A percentile compares a stretch with the other conserved stretches of the same genome.
Evolutionary conservation across 2,113 vertebrate genomes (phyloP).

Genomic region (Isichthys henryi): DNA sequence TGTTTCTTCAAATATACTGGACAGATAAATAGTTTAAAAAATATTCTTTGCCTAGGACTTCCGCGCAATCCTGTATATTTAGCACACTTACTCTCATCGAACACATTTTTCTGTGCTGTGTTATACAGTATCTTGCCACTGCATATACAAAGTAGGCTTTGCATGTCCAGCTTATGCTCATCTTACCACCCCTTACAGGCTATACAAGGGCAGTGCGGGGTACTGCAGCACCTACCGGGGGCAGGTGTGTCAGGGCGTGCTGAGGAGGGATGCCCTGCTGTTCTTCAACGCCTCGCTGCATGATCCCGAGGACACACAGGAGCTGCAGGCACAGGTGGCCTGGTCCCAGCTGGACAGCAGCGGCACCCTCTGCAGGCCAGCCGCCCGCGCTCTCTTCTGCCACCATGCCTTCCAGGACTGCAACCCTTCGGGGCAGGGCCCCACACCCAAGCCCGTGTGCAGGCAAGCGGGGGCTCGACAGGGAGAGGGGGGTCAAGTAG

Average conservation of each 20-base stretch:
- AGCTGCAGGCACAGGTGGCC: conserved; percentile 73
- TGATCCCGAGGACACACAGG: conserved; percentile 82
- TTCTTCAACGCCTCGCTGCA: conserved; percentile 85
- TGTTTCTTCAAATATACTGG: neutral
- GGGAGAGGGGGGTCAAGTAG: neutral
- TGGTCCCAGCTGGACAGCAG: conserved; percentile 74
- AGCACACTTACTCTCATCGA: neutral
- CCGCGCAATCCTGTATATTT: neutral
- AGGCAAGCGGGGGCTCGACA: conserved; percentile 58
- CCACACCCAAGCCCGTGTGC: conserved; percentile 83
- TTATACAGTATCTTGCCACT: neutral
- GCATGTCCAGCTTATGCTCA: neutral
- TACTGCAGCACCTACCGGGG: conserved; percentile 87
- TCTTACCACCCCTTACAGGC: conserved; percentile 44
- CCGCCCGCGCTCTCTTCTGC: conserved; percentile 77
- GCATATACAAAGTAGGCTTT: neutral
- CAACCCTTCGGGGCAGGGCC: conserved; percentile 70
- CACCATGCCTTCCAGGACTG: conserved; percentile 83
- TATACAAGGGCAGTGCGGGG: conserved; percentile 75
- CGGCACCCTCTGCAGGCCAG: conserved; percentile 69
- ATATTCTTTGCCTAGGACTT: neutral
- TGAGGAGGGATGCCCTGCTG: conserved; percentile 69
- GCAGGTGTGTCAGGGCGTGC: conserved; percentile 66
- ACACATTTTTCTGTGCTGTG: neutral
- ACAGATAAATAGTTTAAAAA: neutral